Conservation (phyloP, 2,113 vertebrate genomes). For the Gopherus evgoodei region DNA sequence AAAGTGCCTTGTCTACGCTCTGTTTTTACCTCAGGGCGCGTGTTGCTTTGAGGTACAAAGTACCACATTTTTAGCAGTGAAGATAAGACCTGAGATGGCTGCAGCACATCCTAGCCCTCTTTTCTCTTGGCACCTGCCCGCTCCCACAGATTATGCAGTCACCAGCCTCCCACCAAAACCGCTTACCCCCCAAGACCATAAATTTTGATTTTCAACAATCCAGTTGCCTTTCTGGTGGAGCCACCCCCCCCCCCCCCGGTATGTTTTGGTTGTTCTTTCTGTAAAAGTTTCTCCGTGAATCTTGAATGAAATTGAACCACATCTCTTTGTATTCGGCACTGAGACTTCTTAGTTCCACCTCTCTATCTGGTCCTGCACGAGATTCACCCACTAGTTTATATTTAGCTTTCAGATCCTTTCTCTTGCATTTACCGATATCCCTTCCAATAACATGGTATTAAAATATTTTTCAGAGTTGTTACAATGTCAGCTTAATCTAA, state of each 20-base stretch:
- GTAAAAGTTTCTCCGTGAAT: background rate
- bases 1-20: background rate
- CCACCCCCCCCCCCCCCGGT: background rate
- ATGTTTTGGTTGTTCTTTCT: background rate
- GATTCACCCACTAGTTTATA: background rate
- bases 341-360: background rate
- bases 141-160: background rate
- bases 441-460: background rate
- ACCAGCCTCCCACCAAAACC: constrained; percentile 14
- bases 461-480: background rate
- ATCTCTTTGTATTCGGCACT: background rate
- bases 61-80: background rate
- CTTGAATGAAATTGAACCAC: background rate
- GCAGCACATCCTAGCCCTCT: background rate
- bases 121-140: background rate
- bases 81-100: background rate
- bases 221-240: background rate
- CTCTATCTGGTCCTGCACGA: accelerated
- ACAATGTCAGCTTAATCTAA: background rate
- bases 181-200: background rate
- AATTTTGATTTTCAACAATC: constrained; percentile 11
- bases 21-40: background rate
- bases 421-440: background rate
- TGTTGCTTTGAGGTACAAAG: accelerated
- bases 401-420: background rate